Evolutionary conservation across 1,140 invertebrate genomes (phyloP).

Genomic region (Drosophila biarmipes): DNA sequence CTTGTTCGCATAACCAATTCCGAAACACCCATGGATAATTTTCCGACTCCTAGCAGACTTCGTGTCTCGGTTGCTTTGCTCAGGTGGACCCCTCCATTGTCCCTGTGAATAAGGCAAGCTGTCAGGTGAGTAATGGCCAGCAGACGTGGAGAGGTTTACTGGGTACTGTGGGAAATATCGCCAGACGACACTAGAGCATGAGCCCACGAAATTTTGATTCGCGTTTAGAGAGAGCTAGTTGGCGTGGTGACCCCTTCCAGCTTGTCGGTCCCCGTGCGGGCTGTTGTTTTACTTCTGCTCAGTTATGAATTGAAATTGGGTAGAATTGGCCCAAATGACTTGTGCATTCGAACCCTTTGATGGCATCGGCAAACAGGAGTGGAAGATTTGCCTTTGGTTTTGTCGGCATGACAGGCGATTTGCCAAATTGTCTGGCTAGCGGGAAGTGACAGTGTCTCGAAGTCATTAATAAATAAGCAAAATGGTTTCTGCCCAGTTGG

Average conservation of each 20-base stretch:
- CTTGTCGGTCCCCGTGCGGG: not conserved
- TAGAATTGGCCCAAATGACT: conserved; percentile 62
- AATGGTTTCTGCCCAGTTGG: not conserved
- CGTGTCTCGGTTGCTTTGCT: conserved; percentile 50
- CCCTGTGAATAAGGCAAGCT: conserved; percentile 75
- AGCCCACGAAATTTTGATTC: conserved; percentile 7
- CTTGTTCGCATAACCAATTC: conserved; percentile 66
- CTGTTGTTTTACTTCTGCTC: conserved; percentile 16
- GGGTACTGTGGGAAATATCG: conserved; percentile 61
- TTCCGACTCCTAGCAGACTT: conserved; percentile 49
- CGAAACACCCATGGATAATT: conserved; percentile 14
- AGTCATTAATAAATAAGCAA: conserved; percentile 27
- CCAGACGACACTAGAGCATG: conserved; percentile 2
- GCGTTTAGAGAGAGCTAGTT: conserved; percentile 1
- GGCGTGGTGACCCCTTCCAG: not conserved
- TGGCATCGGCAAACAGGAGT: conserved; percentile 25
- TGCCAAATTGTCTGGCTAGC: conserved; percentile 54
- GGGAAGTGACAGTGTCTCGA: conserved; percentile 39
- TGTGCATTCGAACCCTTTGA: conserved; percentile 67
- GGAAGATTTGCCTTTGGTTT: conserved; percentile 47
- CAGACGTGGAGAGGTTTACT: conserved; percentile 40
- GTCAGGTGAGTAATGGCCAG: conserved; percentile 71
- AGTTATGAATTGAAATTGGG: conserved; percentile 60
- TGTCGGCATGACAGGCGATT: conserved; percentile 62
- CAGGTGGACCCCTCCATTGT: conserved; percentile 67